These are phyloP conservation scores for Phrynocephalus versicolor DNA, from an alignment of 2,113 vertebrate genomes.

Conservation along the genomic window DNA sequence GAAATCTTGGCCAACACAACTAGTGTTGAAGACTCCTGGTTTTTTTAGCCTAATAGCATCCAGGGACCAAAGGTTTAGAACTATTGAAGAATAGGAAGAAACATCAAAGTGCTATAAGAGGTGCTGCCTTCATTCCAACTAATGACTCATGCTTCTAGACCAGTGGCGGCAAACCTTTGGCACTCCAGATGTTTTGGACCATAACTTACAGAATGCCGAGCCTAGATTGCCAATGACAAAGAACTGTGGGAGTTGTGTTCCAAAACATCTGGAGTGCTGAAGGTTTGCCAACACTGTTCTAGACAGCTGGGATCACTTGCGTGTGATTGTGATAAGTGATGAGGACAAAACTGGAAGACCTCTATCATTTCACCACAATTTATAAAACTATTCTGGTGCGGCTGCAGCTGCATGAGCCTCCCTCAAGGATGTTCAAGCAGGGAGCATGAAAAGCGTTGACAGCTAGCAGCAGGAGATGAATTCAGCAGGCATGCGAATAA, in stretches of 20 bases:
- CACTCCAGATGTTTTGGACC: too few relatives aligned
- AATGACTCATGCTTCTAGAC: conserved; percentile 46
- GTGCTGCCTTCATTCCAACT: conserved; percentile 43
- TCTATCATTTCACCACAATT: conserved; percentile 62
- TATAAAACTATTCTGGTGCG: conserved; percentile 67
- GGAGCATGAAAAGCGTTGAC: conserved; percentile 59
- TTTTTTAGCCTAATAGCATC: too few relatives aligned
- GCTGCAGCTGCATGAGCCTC: conserved; percentile 60
- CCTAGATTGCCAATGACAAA: too few relatives aligned
- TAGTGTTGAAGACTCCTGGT: too few relatives aligned
- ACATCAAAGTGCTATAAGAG: conserved; percentile 16
- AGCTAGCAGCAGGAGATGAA: conserved; percentile 46
- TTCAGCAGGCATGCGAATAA: conserved; percentile 49
- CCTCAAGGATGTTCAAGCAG: conserved; percentile 62
- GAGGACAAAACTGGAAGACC: conserved; percentile 71
- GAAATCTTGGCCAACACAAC: too few relatives aligned
- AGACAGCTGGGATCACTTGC: conserved; percentile 45
- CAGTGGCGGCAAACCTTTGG: too few relatives aligned
- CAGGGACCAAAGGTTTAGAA: too few relatives aligned
- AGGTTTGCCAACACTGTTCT: too few relatives aligned
- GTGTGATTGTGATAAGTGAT: conserved; percentile 69
- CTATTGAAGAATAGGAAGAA: not conserved
- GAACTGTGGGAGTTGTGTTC: too few relatives aligned
- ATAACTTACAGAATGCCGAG: too few relatives aligned
- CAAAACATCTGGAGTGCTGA: too few relatives aligned